Evolutionary conservation across 2,797 vertebrate species (phyloP), one percentile per base, ranked within the genome.

Genomic region (Diplodus sargus): DNA sequence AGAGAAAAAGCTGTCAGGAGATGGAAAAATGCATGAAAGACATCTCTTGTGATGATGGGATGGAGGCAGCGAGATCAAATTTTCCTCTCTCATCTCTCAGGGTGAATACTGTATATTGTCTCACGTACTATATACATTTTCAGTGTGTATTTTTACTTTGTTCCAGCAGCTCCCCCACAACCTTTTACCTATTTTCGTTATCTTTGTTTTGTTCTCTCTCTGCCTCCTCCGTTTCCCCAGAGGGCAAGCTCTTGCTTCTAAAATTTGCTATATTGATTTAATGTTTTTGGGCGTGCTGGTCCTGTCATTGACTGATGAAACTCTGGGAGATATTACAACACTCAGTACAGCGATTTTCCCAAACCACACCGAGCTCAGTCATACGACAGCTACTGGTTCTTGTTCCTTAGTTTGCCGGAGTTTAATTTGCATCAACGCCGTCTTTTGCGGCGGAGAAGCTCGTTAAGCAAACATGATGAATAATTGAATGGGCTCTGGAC

Each of bases 401-500:
- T 49, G 4, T 57, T 63, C 81, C 58, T 65, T 17, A 9, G 59
- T 69, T 74, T 59, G 42, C 23, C 0, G 34, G 54, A 43, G 65
- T 70, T 73, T 34, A 30, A 70, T 62, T 77, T 3, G 9, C 58
- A 60, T 70, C 43, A 30, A 34, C 42, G 1, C 45, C 3, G 28
- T 81, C 56, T 5, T 10, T 10, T 34, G 78, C 74, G 3, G 53
- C 22, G 34, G 39, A 76, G 81, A 57, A 39, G 64, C 73, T 65
- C 39, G 58, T 73, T 63, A 82, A 75, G 62, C 85, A 89, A 87
- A 91, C 82, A 78, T 10, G 45, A 76, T 84, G 66, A 89, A 88
- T 91, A 91, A 90, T 90, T 91, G 78, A 92, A 86, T 48, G 10
- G 59, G 48, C 73, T 78, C 78, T 65, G 63, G 73, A 87, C 85